Conservation (phyloP, 2,888 invertebrate species). For the Eudasyphora cyanicolor region DNA sequence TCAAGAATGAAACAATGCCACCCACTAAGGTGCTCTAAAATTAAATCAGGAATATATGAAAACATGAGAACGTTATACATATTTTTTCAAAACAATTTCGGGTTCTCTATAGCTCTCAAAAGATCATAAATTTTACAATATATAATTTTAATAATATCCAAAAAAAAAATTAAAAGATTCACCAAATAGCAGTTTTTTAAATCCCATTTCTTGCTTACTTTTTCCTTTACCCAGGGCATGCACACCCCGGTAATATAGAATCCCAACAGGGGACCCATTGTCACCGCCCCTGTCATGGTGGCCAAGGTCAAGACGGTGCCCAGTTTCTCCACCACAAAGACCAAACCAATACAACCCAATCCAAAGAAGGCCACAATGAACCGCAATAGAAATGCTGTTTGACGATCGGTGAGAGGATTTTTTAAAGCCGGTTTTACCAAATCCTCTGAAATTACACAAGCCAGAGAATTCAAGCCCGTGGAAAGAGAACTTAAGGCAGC, state of each 20-base stretch:
- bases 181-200: no score
- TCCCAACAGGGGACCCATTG: conserved; percentile 86
- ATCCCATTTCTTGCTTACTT: conserved; percentile 80
- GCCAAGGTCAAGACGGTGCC: conserved; percentile 85
- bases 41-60: no score
- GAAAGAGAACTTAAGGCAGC: conserved; percentile 92
- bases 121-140: no score
- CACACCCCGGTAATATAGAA: conserved; percentile 86
- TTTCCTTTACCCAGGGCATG: conserved; percentile 84
- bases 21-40: conserved; percentile 86
- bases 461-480: conserved; percentile 90
- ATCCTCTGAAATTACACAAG: conserved; percentile 90
- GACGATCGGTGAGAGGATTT: conserved; percentile 81
- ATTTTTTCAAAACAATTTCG: no score
- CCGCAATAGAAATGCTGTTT: conserved; percentile 84
- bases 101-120: no score
- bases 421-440: conserved; percentile 86
- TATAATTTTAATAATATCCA: no score
- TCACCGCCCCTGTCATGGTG: conserved; percentile 84
- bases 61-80: no score
- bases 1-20: conserved; percentile 83
- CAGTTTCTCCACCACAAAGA: conserved; percentile 86
- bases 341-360: conserved; percentile 83
- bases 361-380: conserved; percentile 86
- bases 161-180: not conserved